phyloP scores from a whole-genome alignment of 2,888 invertebrate species.

The Silvanus unidentatus region DNA sequence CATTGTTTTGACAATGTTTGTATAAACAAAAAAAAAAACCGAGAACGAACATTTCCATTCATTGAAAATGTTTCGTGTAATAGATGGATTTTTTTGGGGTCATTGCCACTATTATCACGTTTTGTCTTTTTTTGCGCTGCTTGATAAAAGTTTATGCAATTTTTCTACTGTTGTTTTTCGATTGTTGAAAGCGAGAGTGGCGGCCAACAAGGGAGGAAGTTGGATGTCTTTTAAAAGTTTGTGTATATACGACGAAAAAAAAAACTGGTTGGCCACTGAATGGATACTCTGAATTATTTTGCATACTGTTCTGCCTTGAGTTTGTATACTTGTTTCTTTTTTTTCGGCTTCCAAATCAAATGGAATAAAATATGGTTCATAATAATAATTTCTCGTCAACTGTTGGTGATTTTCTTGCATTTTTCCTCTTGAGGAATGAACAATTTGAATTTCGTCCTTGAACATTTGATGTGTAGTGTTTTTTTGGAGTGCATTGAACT shows the following conservation, averaged over 20 bases:
- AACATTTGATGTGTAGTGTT: too few species aligned
- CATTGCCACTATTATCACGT: constrained; percentile 24
- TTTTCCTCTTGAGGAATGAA: too few species aligned
- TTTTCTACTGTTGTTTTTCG: too few species aligned
- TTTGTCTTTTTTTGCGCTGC: too few species aligned
- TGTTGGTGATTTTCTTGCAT: too few species aligned
- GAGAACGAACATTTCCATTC: constrained; percentile 27
- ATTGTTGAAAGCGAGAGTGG: too few species aligned
- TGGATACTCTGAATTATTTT: constrained; percentile 6
- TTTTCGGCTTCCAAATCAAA: neutral
- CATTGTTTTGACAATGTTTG: neutral
- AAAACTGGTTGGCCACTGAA: constrained; percentile 5
- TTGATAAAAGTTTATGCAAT: too few species aligned
- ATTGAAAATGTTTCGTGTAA: constrained; percentile 26
- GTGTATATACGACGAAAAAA: neutral
- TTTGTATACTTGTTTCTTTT: constrained; percentile 5
- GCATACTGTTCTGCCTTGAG: constrained; percentile 6
- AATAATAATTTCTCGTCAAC: neutral
- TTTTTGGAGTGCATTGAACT: too few species aligned
- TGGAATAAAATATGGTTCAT: neutral
- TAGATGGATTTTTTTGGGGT: constrained; percentile 19
- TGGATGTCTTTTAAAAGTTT: constrained; percentile 1
- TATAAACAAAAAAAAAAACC: constrained; percentile 8
- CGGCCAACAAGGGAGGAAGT: neutral
- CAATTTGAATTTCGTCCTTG: too few species aligned